phyloP scores from a whole-genome alignment of 2,888 invertebrate species.

The Taenaris catops region DNA sequence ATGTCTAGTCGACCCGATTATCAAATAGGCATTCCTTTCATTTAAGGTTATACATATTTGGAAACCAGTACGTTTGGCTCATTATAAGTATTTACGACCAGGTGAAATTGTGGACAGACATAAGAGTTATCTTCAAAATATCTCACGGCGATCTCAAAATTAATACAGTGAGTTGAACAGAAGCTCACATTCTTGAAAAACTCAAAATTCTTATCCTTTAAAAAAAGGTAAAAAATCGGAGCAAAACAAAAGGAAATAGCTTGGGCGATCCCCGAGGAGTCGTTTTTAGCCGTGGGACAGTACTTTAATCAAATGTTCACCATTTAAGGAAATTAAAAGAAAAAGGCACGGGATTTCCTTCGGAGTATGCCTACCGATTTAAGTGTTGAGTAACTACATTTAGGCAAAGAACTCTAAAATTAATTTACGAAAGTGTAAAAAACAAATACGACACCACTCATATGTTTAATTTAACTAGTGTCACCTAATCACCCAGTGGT shows the following conservation, averaged over 20 bases:
- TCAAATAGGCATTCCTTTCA: too few relatives aligned
- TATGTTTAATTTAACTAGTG: neutral
- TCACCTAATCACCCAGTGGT: neutral
- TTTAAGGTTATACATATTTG: too few relatives aligned
- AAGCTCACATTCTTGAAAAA: slow-evolving; percentile 46
- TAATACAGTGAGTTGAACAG: too few relatives aligned
- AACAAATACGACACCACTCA: neutral
- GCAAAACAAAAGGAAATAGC: slow-evolving; percentile 74
- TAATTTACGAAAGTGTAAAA: neutral
- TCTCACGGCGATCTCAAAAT: too few relatives aligned
- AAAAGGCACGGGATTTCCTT: slow-evolving; percentile 57
- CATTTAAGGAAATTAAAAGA: slow-evolving; percentile 76
- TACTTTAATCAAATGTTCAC: slow-evolving; percentile 77
- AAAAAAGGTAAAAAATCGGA: slow-evolving; percentile 63
- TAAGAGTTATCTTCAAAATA: too few relatives aligned
- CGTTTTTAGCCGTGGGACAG: slow-evolving; percentile 69
- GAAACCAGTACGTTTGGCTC: too few relatives aligned
- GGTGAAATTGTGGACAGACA: too few relatives aligned
- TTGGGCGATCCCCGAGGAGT: slow-evolving; percentile 65
- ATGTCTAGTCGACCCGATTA: too few relatives aligned
- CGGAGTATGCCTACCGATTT: slow-evolving; percentile 45
- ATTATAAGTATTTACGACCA: too few relatives aligned
- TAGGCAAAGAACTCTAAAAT: too few relatives aligned
- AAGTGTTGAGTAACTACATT: too few relatives aligned
- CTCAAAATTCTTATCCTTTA: slow-evolving; percentile 57